Evolutionary conservation across 2,888 invertebrate species (phyloP), one percentile per base, ranked within the genome.

Genomic region (Atethmia centrago): DNA sequence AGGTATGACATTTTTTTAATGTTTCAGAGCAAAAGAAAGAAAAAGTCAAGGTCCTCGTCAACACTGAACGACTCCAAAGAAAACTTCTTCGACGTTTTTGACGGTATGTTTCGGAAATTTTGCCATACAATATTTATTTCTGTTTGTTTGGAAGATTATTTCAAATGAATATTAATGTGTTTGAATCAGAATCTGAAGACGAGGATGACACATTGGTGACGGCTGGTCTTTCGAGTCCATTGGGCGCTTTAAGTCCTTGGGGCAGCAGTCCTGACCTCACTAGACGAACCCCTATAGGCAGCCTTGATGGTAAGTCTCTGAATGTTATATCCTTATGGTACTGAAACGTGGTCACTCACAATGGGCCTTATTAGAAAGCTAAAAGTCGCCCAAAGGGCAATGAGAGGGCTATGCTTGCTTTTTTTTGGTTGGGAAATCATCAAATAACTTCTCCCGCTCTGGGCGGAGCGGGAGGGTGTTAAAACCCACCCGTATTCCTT

Each of bases 221-320:
- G 65, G 95, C 94, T 2, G 96, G 95, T 0, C 87, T 95, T 74
- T 92, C 91, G 1, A 95, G 95, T 72, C 96, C 96, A 0, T 88
- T 96, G 61, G 96, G 96, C 2, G 95, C 95, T 25, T 89, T 96
- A 31, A 95, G 95, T 59, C 95, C 96, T 2, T 96, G 96, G 95
- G 95, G 95, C 64, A 94, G 93, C 88, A 94, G 94, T 67, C 95
- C 95, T 0, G 96, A 95, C 81, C 91, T 94, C 25, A 85, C 92
- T n/a, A 82, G 95, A n/a, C 87, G 89, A 31, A 92, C 95, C 1
- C 95, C 94, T 2, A 81, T 93, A 8, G 95, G 93, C 56, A 93
- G 93, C 65, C 70, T 90, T 0, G 91, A 93, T 55, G 93, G 93
- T 89, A 79, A 86, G 75, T 51, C 2, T 31, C 31, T 58, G 56